These are phyloP conservation scores for Limonius californicus DNA, from an alignment of 1,140 invertebrate species.

Conservation along the genomic window DNA sequence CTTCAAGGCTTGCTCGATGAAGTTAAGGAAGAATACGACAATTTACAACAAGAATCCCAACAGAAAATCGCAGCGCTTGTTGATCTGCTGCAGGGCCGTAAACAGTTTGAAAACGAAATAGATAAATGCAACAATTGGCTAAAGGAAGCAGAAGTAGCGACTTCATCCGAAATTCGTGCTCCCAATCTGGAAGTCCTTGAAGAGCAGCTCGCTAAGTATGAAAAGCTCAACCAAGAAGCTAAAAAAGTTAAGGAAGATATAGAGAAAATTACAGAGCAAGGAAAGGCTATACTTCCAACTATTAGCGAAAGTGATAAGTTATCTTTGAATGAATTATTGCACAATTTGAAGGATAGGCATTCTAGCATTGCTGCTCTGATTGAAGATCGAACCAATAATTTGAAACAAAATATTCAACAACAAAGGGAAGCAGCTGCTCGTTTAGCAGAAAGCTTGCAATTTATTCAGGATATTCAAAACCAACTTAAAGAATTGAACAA, in stretches of 20 bases:
- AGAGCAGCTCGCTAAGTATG: slow-evolving; percentile 81
- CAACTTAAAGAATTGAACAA: slow-evolving; percentile 78
- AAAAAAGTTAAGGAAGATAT: slow-evolving; percentile 66
- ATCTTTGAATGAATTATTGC: slow-evolving; percentile 72
- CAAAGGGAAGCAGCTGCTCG: slow-evolving; percentile 73
- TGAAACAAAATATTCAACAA: slow-evolving; percentile 73
- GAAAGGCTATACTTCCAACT: slow-evolving; percentile 73
- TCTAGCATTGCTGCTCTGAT: slow-evolving; percentile 68
- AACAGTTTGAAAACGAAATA: slow-evolving; percentile 74
- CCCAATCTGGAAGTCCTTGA: slow-evolving; percentile 75
- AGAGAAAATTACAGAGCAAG: slow-evolving; percentile 69
- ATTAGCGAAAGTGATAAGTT: slow-evolving; percentile 82
- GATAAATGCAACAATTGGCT: slow-evolving; percentile 81
- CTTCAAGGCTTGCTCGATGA: slow-evolving; percentile 65
- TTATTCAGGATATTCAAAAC: slow-evolving; percentile 75
- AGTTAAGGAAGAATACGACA: slow-evolving; percentile 64
- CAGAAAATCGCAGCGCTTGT: slow-evolving; percentile 69
- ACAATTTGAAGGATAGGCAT: slow-evolving; percentile 72
- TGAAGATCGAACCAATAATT: slow-evolving; percentile 65
- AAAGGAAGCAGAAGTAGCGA: slow-evolving; percentile 80
- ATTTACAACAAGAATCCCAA: slow-evolving; percentile 65
- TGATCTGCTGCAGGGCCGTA: slow-evolving; percentile 70
- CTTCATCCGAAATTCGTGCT: slow-evolving; percentile 72
- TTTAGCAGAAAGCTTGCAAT: slow-evolving; percentile 73
- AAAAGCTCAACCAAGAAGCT: slow-evolving; percentile 72